Percentiles rank a stretch among this genome's conserved stretches.
These are phyloP conservation scores for Prunella strophiata DNA, from an alignment of 2,797 vertebrate genomes.

Conservation along the genomic window DNA sequence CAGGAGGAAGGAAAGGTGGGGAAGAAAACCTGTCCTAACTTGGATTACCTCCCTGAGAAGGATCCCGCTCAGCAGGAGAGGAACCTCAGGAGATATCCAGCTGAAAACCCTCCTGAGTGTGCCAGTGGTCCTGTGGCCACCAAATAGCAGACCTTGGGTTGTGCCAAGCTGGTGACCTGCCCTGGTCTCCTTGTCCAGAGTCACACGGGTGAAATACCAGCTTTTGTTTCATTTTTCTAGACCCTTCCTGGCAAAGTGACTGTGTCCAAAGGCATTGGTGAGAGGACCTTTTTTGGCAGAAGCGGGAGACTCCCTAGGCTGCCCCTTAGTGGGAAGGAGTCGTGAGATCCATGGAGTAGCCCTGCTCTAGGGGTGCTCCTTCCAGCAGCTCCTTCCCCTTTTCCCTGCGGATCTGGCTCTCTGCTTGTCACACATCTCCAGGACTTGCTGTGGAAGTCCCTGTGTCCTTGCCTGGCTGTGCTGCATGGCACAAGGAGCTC, in stretches of 20 bases:
- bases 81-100: not conserved
- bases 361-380: not conserved
- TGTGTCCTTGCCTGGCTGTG: not conserved
- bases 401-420: not conserved
- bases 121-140: not conserved
- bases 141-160: not conserved
- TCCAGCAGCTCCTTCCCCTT: not conserved
- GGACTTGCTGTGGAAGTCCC: not conserved
- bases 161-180: not conserved
- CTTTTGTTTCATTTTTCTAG: slow-evolving; percentile 28
- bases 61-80: not conserved
- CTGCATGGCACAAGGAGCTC: not conserved
- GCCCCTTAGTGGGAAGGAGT: not conserved
- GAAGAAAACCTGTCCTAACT: not conserved
- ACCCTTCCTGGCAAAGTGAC: slow-evolving; percentile 29
- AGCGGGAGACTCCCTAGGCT: not conserved
- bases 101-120: not conserved
- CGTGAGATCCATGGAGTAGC: accelerated
- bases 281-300: slow-evolving; percentile 26
- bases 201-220: not conserved
- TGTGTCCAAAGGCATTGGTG: not conserved
- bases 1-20: not conserved
- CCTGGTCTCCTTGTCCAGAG: not conserved
- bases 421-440: not conserved
- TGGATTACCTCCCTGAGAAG: not conserved